Evolutionary conservation across 2,888 invertebrate genomes (phyloP).

Genomic region (Anoplius nigerrimus): DNA sequence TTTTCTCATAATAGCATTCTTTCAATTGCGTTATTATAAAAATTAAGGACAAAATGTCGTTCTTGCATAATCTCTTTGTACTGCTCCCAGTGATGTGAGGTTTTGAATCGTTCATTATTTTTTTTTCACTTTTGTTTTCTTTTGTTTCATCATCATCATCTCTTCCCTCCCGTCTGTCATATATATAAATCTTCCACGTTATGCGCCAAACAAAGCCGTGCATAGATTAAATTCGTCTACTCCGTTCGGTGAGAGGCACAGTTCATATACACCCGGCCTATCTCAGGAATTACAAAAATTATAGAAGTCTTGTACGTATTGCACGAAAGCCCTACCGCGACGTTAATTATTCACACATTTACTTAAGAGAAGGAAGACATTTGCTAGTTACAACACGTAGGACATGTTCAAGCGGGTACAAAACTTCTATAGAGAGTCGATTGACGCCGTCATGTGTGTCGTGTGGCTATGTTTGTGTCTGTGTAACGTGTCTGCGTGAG

Average conservation of each 20-base stretch:
- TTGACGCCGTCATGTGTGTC: slow-evolving; percentile 25
- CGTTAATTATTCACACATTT: slow-evolving; percentile 46
- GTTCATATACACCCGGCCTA: slow-evolving; percentile 42
- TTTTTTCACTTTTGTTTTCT: slow-evolving; percentile 12
- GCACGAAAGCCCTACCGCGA: slow-evolving; percentile 58
- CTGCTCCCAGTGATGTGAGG: slow-evolving; percentile 64
- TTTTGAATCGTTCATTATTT: slow-evolving; percentile 39
- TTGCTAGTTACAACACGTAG: slow-evolving; percentile 58
- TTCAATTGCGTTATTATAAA: slow-evolving; percentile 59
- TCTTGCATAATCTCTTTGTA: slow-evolving; percentile 66
- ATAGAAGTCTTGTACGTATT: slow-evolving; percentile 62
- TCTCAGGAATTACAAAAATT: slow-evolving; percentile 53
- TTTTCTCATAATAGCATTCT: slow-evolving; percentile 41
- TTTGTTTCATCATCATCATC: too few relatives aligned
- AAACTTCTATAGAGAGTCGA: slow-evolving; percentile 54
- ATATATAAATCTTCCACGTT: slow-evolving; percentile 49
- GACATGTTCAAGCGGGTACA: slow-evolving; percentile 58
- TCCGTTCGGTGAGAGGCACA: slow-evolving; percentile 47
- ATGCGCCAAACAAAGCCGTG: slow-evolving; percentile 54
- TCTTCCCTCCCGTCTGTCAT: too few relatives aligned
- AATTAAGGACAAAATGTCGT: slow-evolving; percentile 69
- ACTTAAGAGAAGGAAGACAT: slow-evolving; percentile 62
- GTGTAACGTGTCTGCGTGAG: too few relatives aligned
- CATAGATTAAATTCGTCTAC: slow-evolving; percentile 47
- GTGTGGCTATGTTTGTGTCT: too few relatives aligned